Base-by-base conservation (phyloP, 2,113 vertebrate genomes). In the Pachyramphus minor region DNA sequence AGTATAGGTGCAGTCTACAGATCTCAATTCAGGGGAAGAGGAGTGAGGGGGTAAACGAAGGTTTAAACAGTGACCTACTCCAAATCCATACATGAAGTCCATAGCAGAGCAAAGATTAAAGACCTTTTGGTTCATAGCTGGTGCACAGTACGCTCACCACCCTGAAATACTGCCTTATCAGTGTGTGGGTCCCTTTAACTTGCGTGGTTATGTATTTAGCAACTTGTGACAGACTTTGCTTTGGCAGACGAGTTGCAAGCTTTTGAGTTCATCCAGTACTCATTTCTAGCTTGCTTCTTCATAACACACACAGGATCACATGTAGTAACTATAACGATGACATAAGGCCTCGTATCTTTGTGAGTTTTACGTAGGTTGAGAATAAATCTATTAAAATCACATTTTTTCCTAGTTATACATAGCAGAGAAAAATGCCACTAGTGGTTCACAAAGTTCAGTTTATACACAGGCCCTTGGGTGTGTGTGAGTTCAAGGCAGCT, bases 211-310 rank as follows among this genome's bases (percentile, higher is more conserved):
- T 41, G 72, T 76, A 42, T 94, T 95, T 80, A 95, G 82, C 72
- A 91, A 59, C 79, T 80, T 93, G 71, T 89, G 95, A 91, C 73
- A 96, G 91, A 84, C 84, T 82, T 81, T 58, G 74, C 39, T 77
- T 93, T 85, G 78, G 78, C 90, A 91, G 78, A 85, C 80, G 72
- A 69, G 72, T 50, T 82, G 78, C 60, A 77, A 73, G 75, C 78
- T 89, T 91, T 78, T 45, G 55, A 85, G 82, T 86, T 93, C 75
- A 90, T 74, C 42, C 73, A 93, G 67, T 39, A 80, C 66, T 88
- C 33, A 11, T 86, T 95, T 86, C 89, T 92, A 86, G 50, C 73
- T 92, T 0, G 2, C 68, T 92, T 80, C 80, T 75, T 84, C 76
- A 74, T 80, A 84, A 39, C 39, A 80, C 28, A 62, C 50, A 88